Conservation (phyloP, 2,888 invertebrate genomes). For the Lamellibrachia satsuma region DNA sequence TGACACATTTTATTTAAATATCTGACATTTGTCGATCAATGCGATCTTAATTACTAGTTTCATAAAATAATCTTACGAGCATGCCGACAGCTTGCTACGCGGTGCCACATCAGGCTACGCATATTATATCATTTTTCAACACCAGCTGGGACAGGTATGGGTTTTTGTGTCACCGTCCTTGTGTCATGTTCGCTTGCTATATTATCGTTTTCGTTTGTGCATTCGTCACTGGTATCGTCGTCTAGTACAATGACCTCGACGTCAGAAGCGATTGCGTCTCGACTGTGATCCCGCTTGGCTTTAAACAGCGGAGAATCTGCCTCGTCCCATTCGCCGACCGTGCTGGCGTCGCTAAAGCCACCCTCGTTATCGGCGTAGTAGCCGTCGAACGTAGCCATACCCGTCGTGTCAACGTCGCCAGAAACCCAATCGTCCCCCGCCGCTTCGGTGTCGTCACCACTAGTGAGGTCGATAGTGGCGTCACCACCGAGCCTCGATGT, state of each 20-base stretch:
- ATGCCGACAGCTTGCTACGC: not conserved
- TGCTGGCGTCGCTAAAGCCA: not conserved
- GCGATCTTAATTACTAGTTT: not conserved
- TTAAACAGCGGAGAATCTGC: not conserved
- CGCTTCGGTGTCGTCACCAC: not conserved
- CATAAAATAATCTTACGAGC: not conserved
- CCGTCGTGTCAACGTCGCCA: not conserved
- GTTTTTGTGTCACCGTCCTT: not conserved
- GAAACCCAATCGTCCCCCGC: not conserved
- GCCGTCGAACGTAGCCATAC: not conserved
- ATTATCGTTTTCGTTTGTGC: not conserved
- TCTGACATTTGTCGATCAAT: not conserved
- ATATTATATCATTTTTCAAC: not conserved
- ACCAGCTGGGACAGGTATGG: not conserved
- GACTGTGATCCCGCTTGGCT: not conserved
- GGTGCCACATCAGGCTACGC: not conserved
- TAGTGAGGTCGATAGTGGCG: not conserved
- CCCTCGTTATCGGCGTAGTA: not conserved
- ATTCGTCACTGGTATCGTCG: not conserved
- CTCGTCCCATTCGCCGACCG: not conserved
- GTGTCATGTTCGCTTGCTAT: not conserved
- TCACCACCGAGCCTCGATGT: not conserved
- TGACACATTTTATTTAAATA: constrained; percentile 6
- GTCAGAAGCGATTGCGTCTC: not conserved
- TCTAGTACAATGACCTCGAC: not conserved